Base-by-base conservation (phyloP, 2,113 vertebrate species). In the Dolichallabes microphthalmus region DNA sequence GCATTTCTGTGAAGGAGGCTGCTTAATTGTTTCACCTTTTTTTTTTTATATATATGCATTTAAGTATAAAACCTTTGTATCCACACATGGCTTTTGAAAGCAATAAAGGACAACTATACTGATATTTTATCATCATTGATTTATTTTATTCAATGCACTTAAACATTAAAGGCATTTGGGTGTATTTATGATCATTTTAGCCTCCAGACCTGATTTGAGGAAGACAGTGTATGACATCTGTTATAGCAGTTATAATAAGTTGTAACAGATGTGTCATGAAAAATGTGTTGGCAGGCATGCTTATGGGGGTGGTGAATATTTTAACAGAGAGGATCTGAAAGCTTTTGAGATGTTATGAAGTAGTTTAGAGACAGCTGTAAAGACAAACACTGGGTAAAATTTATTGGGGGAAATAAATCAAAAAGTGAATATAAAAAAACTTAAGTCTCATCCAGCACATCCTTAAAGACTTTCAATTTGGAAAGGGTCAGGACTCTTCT, bases 211-310 rank as follows among this genome's bases (percentile, higher is more conserved):
- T 35, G 76, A 35, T 79, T 13, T 79, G 55, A 79, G 32, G 20
- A 60, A 53, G 73, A 75, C 11, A 78, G 76, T 78, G 55, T 35
- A 78, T 78, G 76, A 79, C 76, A 79, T 60, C 76, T 79, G 76
- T 58, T 79, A 79, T 15, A 79, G 30, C 30, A 60, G 76, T 77
- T 77, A 57, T 57, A 77, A 32, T 57, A 77, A 77, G 17, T 20
- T 77, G 52, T 77, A 77, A 77, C 75, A 77, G 75, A 77, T 77
- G 75, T 57, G 75, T 60, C 76, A 79, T 25, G 55, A 79, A 79
- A 39, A 58, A 60, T 58, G 30, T 60, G 55, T 60, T 58, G 53
- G 76, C 20, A 20, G 8, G 27, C 35, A 79, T 60, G 55, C 30
- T 45, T 60, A 39, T 35, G 76, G 55, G 30, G 55, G 55, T 39